phyloP scores from a whole-genome alignment of 1,140 invertebrate genomes.

The Euwallacea fornicatus region DNA sequence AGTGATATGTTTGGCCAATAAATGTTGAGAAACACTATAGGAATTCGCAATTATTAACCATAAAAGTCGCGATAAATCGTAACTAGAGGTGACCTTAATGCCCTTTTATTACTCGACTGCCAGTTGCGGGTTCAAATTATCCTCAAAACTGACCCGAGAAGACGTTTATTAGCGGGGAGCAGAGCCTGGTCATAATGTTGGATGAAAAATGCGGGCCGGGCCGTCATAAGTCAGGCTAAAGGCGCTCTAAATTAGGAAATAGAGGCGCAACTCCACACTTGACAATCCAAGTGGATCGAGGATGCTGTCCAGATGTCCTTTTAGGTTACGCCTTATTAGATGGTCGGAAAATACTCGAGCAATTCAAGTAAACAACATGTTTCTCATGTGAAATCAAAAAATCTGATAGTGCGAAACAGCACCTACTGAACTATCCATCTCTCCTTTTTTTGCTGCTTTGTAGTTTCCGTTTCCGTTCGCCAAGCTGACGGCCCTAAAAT shows the following conservation, averaged over 20 bases:
- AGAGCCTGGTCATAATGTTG: conserved; percentile 26
- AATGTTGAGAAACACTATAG: conserved; percentile 8
- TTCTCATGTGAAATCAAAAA: conserved; percentile 17
- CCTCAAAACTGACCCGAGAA: conserved; percentile 27
- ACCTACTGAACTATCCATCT: conserved; percentile 19
- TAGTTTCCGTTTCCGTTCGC: conserved; percentile 10
- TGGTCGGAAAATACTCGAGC: neutral
- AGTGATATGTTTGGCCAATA: neutral
- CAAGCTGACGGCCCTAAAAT: conserved; percentile 15
- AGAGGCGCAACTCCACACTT: conserved; percentile 9
- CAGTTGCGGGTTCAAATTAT: conserved; percentile 34
- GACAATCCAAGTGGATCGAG: conserved; percentile 23
- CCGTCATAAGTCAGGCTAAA: conserved; percentile 20
- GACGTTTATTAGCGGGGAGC: conserved; percentile 30
- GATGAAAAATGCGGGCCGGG: conserved; percentile 29
- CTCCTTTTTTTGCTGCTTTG: conserved; percentile 12
- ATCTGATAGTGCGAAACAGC: conserved; percentile 26
- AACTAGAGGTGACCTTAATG: conserved; percentile 21
- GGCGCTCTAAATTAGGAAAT: conserved; percentile 30
- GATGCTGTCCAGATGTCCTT: conserved; percentile 12
- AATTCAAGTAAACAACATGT: conserved; percentile 9
- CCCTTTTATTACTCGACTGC: conserved; percentile 35
- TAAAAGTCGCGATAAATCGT: conserved; percentile 31
- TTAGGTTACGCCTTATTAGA: neutral
- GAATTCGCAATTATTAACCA: conserved; percentile 31